Conservation (phyloP, 37 sponge, comb jelly and placozoan species). For the Ianthella basta region DNA sequence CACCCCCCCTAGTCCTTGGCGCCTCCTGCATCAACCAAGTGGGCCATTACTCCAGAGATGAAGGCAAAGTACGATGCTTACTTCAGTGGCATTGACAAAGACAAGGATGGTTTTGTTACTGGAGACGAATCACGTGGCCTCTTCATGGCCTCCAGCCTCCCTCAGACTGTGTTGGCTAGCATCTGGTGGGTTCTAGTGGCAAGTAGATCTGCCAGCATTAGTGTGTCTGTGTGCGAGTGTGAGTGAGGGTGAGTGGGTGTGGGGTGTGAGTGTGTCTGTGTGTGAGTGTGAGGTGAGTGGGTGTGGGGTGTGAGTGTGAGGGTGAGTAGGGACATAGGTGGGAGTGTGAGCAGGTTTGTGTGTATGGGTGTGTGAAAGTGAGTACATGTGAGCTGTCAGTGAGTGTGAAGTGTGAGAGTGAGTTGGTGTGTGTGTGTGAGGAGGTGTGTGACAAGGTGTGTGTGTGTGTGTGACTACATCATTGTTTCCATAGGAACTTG, state of each 20-base stretch:
- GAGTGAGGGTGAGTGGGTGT: background rate
- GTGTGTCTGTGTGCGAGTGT: background rate
- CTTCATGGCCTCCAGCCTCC: constrained; percentile 81
- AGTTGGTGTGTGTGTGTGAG: background rate
- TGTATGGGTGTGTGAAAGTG: constrained; percentile 10
- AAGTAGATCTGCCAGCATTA: constrained; percentile 5
- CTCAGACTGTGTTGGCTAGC: constrained; percentile 52
- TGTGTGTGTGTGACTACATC: constrained; percentile 24
- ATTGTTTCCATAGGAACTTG: constrained; percentile 67
- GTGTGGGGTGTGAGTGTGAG: background rate
- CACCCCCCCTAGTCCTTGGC: background rate
- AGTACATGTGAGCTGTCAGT: background rate
- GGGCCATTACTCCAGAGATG: constrained; percentile 65
- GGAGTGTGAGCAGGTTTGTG: background rate
- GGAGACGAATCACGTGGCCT: constrained; percentile 68
- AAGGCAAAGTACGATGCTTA: constrained; percentile 82
- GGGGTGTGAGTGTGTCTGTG: constrained; percentile 25
- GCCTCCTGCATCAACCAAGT: constrained; percentile 5
- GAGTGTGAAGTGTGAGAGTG: background rate
- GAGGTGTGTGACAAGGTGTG: constrained; percentile 20
- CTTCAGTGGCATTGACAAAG: constrained; percentile 81
- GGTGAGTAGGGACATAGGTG: background rate
- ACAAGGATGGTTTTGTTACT: constrained; percentile 73
- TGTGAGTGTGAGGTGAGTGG: constrained; percentile 11
- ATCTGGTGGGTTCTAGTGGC: constrained; percentile 85